These are phyloP conservation scores for Tachypleus tridentatus DNA, from an alignment of 1,140 invertebrate genomes.

Conservation along the genomic window DNA sequence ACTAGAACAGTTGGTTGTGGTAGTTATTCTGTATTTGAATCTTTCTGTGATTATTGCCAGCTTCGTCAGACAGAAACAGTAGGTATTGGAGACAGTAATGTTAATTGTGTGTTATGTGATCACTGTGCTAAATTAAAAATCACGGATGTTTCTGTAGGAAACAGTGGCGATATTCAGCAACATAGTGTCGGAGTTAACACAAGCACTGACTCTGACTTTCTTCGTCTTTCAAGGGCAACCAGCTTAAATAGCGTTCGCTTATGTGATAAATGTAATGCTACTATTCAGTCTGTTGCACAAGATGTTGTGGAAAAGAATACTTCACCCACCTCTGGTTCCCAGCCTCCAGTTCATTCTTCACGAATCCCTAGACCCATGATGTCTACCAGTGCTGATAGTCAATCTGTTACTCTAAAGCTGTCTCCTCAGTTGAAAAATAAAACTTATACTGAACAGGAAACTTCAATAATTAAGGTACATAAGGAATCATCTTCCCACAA, in stretches of 20 bases:
- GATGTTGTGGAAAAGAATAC: conserved; percentile 33
- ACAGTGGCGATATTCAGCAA: too few relatives aligned
- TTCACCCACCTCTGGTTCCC: background rate
- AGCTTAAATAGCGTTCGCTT: conserved; percentile 38
- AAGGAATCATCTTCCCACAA: too few relatives aligned
- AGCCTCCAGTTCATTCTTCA: background rate
- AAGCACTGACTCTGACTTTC: conserved; percentile 5
- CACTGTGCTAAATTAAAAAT: conserved; percentile 12
- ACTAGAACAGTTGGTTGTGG: background rate
- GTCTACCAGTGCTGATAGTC: background rate
- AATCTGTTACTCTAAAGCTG: background rate
- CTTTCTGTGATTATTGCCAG: conserved; percentile 13
- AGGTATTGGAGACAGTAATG: conserved; percentile 21
- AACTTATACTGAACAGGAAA: too few relatives aligned
- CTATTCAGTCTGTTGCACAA: conserved; percentile 42
- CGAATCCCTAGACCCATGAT: background rate
- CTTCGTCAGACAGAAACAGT: conserved; percentile 22
- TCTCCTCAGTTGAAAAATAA: too few relatives aligned
- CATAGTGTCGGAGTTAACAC: conserved; percentile 17
- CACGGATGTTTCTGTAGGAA: background rate
- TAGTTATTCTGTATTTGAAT: background rate
- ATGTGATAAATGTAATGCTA: conserved; percentile 51
- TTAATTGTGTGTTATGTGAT: conserved; percentile 20
- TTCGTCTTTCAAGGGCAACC: conserved; percentile 14
- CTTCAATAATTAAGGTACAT: too few relatives aligned